Conservation (phyloP, 2,113 vertebrate species). For the Nerophis ophidion region DNA sequence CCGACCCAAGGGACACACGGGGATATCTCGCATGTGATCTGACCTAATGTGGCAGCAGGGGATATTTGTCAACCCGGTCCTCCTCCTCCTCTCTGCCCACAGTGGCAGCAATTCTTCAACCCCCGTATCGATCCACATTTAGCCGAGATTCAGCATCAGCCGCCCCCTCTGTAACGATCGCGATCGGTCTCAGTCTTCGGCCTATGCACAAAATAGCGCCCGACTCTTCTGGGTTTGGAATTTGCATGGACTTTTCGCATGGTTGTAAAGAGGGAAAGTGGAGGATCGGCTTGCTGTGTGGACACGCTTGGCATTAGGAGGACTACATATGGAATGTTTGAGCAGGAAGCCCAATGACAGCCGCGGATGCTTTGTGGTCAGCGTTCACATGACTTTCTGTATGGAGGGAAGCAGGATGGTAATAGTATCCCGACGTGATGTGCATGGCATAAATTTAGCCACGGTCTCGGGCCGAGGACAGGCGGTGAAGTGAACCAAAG, state of each 20-base stretch:
- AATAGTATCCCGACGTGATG: constrained; percentile 72
- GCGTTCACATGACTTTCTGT: constrained; percentile 59
- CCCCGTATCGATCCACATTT: constrained; percentile 55
- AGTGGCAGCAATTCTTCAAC: constrained; percentile 44
- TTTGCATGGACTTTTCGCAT: constrained; percentile 35
- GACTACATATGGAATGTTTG: constrained; percentile 46
- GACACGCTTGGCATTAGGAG: constrained; percentile 52
- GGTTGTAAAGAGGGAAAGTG: constrained; percentile 4
- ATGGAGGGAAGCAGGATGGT: constrained; percentile 48
- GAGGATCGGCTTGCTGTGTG: constrained; percentile 34
- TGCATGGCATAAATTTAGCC: constrained; percentile 68
- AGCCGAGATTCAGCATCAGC: constrained; percentile 15
- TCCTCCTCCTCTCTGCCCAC: constrained; percentile 48
- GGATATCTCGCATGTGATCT: constrained; percentile 48
- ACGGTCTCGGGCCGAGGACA: constrained; percentile 31
- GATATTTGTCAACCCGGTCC: constrained; percentile 33
- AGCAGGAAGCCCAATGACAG: constrained; percentile 50
- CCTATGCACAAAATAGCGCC: constrained; percentile 16
- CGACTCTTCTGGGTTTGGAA: constrained; percentile 23
- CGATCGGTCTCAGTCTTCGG: constrained; percentile 26
- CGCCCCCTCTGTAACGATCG: constrained; percentile 13
- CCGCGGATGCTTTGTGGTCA: constrained; percentile 51
- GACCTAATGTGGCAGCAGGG: constrained; percentile 41
- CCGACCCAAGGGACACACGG: constrained; percentile 20
- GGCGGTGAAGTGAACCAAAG: constrained; percentile 9